phyloP scores from a whole-genome alignment of 2,113 vertebrate species.

The Puffinus mauretanicus region DNA sequence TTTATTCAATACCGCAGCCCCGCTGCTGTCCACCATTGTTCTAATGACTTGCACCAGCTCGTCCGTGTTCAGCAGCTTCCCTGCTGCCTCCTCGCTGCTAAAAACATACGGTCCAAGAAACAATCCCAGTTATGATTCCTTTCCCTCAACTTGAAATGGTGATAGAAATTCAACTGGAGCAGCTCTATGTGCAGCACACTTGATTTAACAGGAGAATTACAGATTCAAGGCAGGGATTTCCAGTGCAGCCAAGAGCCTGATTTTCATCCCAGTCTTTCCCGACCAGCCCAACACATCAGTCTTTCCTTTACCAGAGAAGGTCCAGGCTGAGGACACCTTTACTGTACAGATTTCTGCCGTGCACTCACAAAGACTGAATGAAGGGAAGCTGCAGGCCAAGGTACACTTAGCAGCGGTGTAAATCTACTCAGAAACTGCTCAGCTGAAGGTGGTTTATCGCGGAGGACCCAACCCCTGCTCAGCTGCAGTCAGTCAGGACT shows the following conservation, averaged over 20 bases:
- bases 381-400: not conserved
- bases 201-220: slow-evolving; percentile 57
- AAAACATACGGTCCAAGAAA: slow-evolving; percentile 27
- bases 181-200: slow-evolving; percentile 1
- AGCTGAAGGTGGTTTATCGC: not conserved
- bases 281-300: slow-evolving; percentile 42
- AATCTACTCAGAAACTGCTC: not conserved
- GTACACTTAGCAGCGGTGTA: accelerated
- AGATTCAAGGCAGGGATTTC: slow-evolving; percentile 54
- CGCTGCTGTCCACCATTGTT: not conserved
- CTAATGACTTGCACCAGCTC: not conserved
- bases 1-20: not conserved
- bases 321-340: slow-evolving; percentile 38
- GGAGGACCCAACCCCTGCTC: not conserved
- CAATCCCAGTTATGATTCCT: not conserved
- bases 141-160: slow-evolving; percentile 18
- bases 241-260: slow-evolving; percentile 45
- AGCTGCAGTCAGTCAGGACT: not conserved
- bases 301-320: slow-evolving; percentile 33
- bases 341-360: not conserved
- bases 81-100: slow-evolving; percentile 50
- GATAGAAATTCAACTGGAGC: slow-evolving; percentile 22
- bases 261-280: slow-evolving; percentile 51
- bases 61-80: slow-evolving; percentile 6
- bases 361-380: not conserved